These are phyloP conservation scores for Procambarus clarkii DNA, from an alignment of 1,140 invertebrate genomes.

Conservation along the genomic window DNA sequence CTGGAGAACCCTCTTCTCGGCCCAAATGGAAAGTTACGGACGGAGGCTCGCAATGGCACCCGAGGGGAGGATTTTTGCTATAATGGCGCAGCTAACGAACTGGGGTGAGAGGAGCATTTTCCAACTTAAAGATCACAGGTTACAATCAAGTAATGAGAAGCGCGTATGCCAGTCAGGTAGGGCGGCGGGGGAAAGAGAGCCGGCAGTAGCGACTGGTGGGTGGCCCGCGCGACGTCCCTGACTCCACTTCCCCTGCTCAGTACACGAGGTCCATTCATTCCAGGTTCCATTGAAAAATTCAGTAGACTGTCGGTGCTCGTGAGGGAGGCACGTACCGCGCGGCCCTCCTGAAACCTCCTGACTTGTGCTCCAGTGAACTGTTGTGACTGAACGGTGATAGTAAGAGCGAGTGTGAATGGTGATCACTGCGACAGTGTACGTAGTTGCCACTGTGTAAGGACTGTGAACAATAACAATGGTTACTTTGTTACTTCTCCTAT, in stretches of 20 bases:
- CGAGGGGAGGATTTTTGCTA: background rate
- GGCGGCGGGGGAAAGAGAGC: slow-evolving; percentile 53
- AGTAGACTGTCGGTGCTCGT: slow-evolving; percentile 52
- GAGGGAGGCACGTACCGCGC: slow-evolving; percentile 22
- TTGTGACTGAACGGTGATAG: background rate
- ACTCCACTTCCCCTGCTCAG: slow-evolving; percentile 50
- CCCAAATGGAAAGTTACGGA: background rate
- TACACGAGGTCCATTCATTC: slow-evolving; percentile 70
- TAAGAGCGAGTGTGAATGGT: background rate
- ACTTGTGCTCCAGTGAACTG: slow-evolving; percentile 1
- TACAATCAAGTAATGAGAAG: slow-evolving; percentile 12
- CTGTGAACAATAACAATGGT: slow-evolving; percentile 23
- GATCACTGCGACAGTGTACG: background rate
- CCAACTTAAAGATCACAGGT: slow-evolving; percentile 46
- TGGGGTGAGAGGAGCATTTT: slow-evolving; percentile 30
- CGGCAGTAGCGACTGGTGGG: slow-evolving; percentile 2
- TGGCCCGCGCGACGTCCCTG: background rate
- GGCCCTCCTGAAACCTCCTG: background rate
- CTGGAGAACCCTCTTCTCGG: background rate
- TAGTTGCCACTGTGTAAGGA: background rate
- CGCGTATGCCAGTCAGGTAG: slow-evolving; percentile 62
- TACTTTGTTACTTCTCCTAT: slow-evolving; percentile 12
- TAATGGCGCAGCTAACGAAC: background rate
- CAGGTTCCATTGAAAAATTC: slow-evolving; percentile 65
- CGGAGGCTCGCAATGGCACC: background rate